phyloP scores from a whole-genome alignment of 2,113 vertebrate species.

The Murina feae region DNA sequence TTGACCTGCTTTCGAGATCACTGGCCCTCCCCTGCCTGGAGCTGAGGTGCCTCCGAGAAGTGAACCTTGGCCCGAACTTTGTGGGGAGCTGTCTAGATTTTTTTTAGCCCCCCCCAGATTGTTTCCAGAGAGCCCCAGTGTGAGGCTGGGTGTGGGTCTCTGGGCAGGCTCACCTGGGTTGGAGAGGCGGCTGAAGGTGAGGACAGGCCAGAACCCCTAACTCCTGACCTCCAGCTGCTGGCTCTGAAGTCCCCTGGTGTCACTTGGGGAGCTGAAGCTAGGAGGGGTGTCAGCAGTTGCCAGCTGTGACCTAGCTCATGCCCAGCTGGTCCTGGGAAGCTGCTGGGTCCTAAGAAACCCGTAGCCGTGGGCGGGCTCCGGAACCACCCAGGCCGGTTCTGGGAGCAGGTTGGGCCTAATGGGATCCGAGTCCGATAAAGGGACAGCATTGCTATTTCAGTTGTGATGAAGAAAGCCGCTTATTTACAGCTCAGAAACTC shows the following conservation, averaged over 20 bases:
- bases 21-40: neutral
- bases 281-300: neutral
- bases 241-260: neutral
- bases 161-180: neutral
- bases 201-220: neutral
- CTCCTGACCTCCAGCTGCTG: neutral
- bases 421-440: neutral
- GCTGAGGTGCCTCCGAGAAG: rapidly evolving
- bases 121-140: neutral
- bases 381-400: neutral
- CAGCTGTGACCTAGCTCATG: neutral
- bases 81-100: neutral
- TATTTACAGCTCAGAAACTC: constrained; percentile 62
- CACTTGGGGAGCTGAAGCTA: neutral
- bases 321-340: neutral
- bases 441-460: neutral
- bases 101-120: rapidly evolving
- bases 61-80: neutral
- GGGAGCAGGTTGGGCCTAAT: neutral
- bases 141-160: neutral
- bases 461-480: constrained; percentile 28
- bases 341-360: rapidly evolving
- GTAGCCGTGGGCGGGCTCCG: neutral
- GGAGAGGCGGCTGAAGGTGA: neutral
- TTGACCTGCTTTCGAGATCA: neutral